Base-by-base conservation (phyloP, 2,797 vertebrate species). In the Ambastaia sidthimunki region DNA sequence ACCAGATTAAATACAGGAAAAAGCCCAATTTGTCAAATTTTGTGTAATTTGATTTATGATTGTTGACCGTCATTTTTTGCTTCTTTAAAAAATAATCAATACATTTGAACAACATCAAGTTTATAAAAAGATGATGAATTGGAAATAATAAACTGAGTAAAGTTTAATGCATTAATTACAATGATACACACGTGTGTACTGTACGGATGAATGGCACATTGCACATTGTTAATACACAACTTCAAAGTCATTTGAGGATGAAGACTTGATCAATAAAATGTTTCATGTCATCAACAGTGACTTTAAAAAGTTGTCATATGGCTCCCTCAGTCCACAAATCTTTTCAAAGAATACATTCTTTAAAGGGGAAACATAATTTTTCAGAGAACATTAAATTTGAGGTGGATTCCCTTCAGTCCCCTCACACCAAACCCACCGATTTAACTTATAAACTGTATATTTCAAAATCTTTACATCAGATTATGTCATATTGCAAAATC, bases 111-210 rank as follows among this genome's bases (percentile, higher is more conserved):
- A 31, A 16, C 60, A 57, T 41, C 62, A 67, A 3, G 19, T 16
- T 25, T 18, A 80, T 80, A 66, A 34, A 76, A 80, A 31, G 70
- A 80, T 57, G 21, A 19, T 48, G 60, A 80, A 11, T 44, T 44
- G 10, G 10, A 67, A 80, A 80, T 80, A n/a, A 73, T 44, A 80
- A 79, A 67, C 50, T 7, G 62, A 73, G 44, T 80, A 72, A 80
- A 80, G 78, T 80, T 80, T 80, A 80, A 80, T 80, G 78, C 70
- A 80, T 62, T 70, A 80, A 57, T 80, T 73, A 80, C 78, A 80
- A 10, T 44, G 41, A 80, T 80, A 80, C 78, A 80, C 78, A 60
- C 70, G 73, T 73, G 70, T 80, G 70, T 80, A 80, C 70, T 80
- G 68, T 71, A 78, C 57, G 50, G 70, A 66, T 67, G 73, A 80